Evolutionary conservation across 2,113 vertebrate species (phyloP), one percentile per base, ranked within the genome.

Genomic region (Hyperoodon ampullatus): DNA sequence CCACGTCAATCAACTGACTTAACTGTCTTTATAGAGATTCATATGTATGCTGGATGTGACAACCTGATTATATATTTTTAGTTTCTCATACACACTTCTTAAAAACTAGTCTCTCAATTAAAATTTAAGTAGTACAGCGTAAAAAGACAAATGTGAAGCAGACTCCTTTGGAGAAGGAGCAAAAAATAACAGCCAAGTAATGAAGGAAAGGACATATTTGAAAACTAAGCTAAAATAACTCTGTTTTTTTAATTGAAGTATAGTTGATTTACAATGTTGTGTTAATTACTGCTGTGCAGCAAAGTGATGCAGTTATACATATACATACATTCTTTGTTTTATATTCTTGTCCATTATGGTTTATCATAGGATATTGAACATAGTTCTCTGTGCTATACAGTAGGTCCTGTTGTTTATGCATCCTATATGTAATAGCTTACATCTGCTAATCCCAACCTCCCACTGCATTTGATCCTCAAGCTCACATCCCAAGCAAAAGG

Each of bases 161-260:
- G 53, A 84, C 88, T 44, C 4, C 23, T 91, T 44, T 81, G 28
- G 42, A 75, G 24, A 94, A 80, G 6, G 13, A 80, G 70, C 6
- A 78, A 94, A 82, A 72, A 47, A 65, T 23, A 77, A 18, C 23
- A 68, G 35, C 87, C 21, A 77, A 66, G 12, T 70, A 72, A 97
- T 74, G 42, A 93, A 92, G 35, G 28, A 80, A 87, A 23, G 14
- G 7, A 63, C 2, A 2, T 21, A 58, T 39, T 77, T 82, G 30
- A 78, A 95, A 95, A 90, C 9, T n/a, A 60, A 71, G 58, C 11
- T 72, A 71, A 94, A 92, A 77, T 77, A 74, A 63, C 24, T 88
- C 74, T 8, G 58, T 50, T 77, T 77, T 10, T 77, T 77, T 50
- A 77, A 77, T 12, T 77, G 8, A 50, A 28, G 18, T 44, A 61